phyloP scores from a whole-genome alignment of 2,888 invertebrate genomes.

The Smittia aterrima region DNA sequence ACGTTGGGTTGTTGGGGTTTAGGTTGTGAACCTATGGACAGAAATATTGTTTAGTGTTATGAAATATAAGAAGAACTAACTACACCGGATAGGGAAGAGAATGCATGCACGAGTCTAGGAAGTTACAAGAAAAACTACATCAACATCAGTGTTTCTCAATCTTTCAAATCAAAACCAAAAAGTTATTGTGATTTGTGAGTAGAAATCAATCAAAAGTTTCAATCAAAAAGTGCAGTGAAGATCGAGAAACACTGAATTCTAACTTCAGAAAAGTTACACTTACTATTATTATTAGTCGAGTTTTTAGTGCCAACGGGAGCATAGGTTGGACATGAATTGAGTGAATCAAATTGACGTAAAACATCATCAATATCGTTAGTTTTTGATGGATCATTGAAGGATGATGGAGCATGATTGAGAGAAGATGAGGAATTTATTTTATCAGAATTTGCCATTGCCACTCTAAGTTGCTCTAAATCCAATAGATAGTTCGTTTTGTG shows the following conservation, averaged over 20 bases:
- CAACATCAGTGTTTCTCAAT: neutral
- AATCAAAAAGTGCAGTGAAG: no score
- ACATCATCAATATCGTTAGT: conserved; percentile 40
- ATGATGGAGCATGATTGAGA: conserved; percentile 28
- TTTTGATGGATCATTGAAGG: conserved; percentile 5
- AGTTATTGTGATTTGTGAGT: no score
- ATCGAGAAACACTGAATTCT: neutral
- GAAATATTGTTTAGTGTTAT: neutral
- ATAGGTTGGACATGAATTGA: neutral
- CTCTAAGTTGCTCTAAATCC: conserved; percentile 58
- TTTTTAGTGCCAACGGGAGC: conserved; percentile 29
- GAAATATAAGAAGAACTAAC: neutral
- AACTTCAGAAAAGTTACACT: conserved; percentile 3
- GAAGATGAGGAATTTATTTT: conserved; percentile 54
- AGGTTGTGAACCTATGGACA: conserved; percentile 13
- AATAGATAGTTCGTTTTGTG: conserved; percentile 55
- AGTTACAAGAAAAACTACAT: neutral
- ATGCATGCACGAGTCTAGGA: neutral
- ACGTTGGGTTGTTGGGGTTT: neutral
- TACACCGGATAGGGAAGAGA: neutral
- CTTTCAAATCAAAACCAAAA: neutral
- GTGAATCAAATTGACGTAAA: conserved; percentile 40
- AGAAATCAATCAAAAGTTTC: no score
- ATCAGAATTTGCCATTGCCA: conserved; percentile 55
- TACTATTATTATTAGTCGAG: conserved; percentile 36